These are phyloP conservation scores for Hydropotes inermis DNA, from an alignment of 2,113 vertebrate species.

Conservation along the genomic window DNA sequence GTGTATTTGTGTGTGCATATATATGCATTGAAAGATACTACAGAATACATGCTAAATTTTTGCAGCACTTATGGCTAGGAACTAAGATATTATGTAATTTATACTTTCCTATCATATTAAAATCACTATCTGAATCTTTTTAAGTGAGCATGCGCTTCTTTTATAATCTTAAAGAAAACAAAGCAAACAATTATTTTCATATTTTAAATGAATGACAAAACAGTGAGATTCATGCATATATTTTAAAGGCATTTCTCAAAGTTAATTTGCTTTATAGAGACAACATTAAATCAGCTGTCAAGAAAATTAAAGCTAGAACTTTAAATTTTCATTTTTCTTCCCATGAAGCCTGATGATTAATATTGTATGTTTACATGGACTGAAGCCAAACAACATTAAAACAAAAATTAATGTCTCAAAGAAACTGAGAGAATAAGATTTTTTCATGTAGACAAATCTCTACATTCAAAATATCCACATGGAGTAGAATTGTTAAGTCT, in stretches of 20 bases:
- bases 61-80: neutral
- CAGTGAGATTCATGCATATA: neutral
- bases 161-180: neutral
- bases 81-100: neutral
- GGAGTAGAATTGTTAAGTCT: neutral
- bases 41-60: neutral
- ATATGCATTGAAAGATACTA: neutral
- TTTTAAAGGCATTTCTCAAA: neutral
- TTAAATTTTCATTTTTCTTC: neutral
- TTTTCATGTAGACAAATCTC: neutral
- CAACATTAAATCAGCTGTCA: neutral
- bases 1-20: neutral
- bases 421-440: neutral
- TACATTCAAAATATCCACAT: neutral
- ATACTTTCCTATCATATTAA: neutral
- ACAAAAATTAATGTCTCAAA: neutral
- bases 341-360: neutral
- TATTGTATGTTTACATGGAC: neutral
- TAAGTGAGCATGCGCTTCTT: neutral
- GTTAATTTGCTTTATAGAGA: neutral
- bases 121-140: neutral
- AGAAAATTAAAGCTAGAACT: neutral
- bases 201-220: neutral
- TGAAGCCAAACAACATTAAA: neutral
- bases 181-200: neutral